Percentiles rank a stretch among this genome's conserved stretches.
phyloP scores from a whole-genome alignment of 1,140 invertebrate species.

The Aphis gossypii region DNA sequence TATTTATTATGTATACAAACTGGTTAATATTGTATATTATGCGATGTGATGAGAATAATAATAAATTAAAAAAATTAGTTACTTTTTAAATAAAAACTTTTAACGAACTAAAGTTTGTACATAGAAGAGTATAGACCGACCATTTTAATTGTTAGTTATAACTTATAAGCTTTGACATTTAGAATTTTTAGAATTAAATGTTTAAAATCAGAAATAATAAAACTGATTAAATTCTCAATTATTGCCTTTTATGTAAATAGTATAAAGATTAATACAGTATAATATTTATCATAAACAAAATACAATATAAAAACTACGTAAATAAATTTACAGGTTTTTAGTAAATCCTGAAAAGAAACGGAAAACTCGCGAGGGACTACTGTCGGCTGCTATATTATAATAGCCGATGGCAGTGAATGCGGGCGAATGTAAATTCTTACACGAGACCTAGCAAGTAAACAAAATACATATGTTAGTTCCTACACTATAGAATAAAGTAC shows the following conservation, averaged over 20 bases:
- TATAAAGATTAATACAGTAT: not conserved
- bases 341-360: not conserved
- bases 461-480: too few relatives aligned
- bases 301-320: not conserved
- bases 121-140: not conserved
- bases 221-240: not conserved
- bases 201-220: not conserved
- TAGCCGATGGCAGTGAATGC: not conserved
- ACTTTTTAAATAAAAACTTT: not conserved
- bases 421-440: too few relatives aligned
- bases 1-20: not conserved
- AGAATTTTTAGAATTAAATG: not conserved
- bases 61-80: not conserved
- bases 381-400: not conserved
- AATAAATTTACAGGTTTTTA: not conserved
- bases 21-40: not conserved
- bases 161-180: not conserved
- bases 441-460: too few relatives aligned
- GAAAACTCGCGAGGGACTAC: not conserved
- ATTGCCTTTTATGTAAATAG: not conserved
- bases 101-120: not conserved
- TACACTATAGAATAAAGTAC: too few relatives aligned
- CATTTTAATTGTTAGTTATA: not conserved
- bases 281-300: not conserved
- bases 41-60: not conserved